Evolutionary conservation across 2,113 vertebrate species (phyloP).

Genomic region (Hemiscyllium ocellatum): DNA sequence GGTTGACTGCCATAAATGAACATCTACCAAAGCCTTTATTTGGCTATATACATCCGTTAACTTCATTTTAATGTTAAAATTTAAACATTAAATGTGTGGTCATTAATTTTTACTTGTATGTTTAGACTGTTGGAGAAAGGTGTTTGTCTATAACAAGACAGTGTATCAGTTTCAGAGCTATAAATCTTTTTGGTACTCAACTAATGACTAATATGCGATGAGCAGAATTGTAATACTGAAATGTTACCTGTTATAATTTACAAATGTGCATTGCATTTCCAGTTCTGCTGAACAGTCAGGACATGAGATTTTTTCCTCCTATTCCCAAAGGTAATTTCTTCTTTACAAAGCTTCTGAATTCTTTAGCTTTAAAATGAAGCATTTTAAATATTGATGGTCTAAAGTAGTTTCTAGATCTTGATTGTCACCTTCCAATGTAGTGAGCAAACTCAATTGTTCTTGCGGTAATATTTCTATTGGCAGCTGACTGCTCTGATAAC

Average conservation of each 20-base stretch:
- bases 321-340: neutral
- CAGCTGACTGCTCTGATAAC: neutral
- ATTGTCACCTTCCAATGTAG: neutral
- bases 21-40: neutral
- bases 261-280: slow-evolving; percentile 2
- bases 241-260: neutral
- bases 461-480: neutral
- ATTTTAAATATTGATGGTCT: slow-evolving; percentile 26
- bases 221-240: neutral
- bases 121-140: neutral
- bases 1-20: neutral
- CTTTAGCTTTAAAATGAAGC: neutral
- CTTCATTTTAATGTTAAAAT: slow-evolving; percentile 25
- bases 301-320: neutral
- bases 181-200: neutral
- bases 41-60: neutral
- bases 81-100: too few species aligned
- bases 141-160: neutral
- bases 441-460: neutral
- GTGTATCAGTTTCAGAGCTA: neutral
- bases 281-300: slow-evolving; percentile 11
- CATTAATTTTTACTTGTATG: neutral
- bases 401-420: slow-evolving; percentile 9
- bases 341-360: slow-evolving; percentile 7
- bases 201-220: slow-evolving; percentile 5